Base-by-base conservation (phyloP, 2,797 vertebrate genomes). In the Acipenser ruthenus region DNA sequence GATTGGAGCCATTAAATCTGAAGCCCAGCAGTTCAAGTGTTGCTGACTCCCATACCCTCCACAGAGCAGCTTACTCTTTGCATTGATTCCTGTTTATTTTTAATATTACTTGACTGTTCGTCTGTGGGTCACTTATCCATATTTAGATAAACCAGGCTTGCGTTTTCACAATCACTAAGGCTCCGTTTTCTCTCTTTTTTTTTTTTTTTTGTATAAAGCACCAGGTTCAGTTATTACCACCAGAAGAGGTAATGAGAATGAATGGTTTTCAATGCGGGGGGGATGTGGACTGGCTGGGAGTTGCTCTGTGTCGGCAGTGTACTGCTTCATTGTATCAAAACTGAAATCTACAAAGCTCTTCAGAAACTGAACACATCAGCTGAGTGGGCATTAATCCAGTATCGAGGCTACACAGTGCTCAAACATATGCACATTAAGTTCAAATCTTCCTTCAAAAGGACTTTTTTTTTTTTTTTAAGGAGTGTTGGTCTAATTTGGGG, bases 161-260 rank as follows among this genome's bases (percentile, higher is more conserved):
- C 23, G 23, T 18, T n/a, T n/a, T 58, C 6, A 7, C 6, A 13
- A 58, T 58, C 12, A n/a, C 55, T 58, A 15, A 50, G 66, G 62
- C 65, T 74, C 56, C 63, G 63, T 79, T 63, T 52, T 67, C 66
- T 76, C 68, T 85, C 67, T 81, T 73, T 18, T 18, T 18, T 74
- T 67, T 68, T 70, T 50, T 70, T 12, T 67, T 50, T 53, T 50
- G 52, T 68, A 60, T 76, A 65, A 80, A 89, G 87, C 84, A 87
- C 72, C 82, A 85, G 49, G 72, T 77, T 83, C 87, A 89, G 80
- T 87, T 91, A 67, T 84, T 90, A 72, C 86, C 83, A n/a, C 79
- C 83, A 7, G 80, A 76, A 65, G 66, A 88, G 89, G 89, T 90
- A 86, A 83, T 77, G 71, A 66, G 60, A 37, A 58, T 62, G 10